A percentile compares a stretch with the other conserved stretches of the same genome.
phyloP scores from a whole-genome alignment of 2,113 vertebrate genomes.

The Lasiurus cinereus region DNA sequence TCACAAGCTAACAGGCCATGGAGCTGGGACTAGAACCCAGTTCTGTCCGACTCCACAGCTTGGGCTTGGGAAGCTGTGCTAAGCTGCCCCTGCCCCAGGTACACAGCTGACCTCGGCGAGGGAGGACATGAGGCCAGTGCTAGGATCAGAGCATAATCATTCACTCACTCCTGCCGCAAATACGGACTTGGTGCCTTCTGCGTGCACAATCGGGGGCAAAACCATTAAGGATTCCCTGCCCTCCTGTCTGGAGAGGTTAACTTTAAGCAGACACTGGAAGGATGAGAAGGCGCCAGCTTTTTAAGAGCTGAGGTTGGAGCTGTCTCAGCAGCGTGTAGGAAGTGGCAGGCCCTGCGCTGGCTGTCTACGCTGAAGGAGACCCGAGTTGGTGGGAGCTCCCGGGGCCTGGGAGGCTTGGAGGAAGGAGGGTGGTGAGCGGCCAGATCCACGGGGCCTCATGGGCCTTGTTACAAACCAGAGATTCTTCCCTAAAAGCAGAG shows the following conservation, averaged over 20 bases:
- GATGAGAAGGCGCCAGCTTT: neutral
- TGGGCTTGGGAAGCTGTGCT: neutral
- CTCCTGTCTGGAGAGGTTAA: neutral
- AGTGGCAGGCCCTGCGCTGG: neutral
- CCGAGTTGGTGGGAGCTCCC: neutral
- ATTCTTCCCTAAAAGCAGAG: neutral
- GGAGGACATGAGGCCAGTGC: neutral
- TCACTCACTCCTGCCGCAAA: neutral
- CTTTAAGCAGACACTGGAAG: neutral
- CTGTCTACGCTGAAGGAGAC: neutral
- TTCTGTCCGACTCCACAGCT: neutral
- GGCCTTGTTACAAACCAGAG: neutral
- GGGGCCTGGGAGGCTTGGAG: neutral
- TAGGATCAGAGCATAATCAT: neutral
- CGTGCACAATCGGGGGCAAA: neutral
- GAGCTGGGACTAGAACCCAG: neutral
- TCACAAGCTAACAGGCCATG: neutral
- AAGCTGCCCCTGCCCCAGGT: neutral
- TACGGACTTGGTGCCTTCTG: neutral
- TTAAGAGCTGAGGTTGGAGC: neutral
- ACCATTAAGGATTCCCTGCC: neutral
- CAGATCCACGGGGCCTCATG: neutral
- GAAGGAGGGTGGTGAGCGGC: neutral
- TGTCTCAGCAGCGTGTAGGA: neutral
- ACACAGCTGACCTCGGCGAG: fast-evolving